Evolutionary conservation across 2,113 vertebrate genomes (phyloP).

Genomic region (Hystrix brachyura): DNA sequence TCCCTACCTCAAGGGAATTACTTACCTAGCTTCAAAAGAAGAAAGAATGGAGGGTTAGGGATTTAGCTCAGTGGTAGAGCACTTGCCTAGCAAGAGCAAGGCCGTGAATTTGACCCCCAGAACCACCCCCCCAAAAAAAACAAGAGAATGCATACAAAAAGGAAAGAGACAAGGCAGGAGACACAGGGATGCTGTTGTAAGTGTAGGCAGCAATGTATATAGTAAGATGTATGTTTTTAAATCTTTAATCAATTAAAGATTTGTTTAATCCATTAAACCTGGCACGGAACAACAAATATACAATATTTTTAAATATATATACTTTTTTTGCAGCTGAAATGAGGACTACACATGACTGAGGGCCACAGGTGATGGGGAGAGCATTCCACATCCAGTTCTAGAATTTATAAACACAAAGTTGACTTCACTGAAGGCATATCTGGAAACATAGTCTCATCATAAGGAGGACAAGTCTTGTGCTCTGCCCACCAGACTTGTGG

Average conservation of each 20-base stretch:
- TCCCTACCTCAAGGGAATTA: neutral
- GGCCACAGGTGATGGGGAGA: neutral
- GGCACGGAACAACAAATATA: neutral
- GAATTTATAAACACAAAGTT: neutral
- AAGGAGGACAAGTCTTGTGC: neutral
- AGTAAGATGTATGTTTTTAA: neutral
- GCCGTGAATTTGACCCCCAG: no score
- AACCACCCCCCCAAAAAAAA: neutral
- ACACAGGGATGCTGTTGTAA: neutral
- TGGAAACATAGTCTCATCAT: neutral
- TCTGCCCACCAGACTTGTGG: neutral
- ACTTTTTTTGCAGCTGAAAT: conserved; percentile 27
- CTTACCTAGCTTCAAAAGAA: neutral
- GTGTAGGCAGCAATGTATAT: neutral
- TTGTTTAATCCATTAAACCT: neutral
- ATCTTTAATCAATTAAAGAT: neutral
- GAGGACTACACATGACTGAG: neutral
- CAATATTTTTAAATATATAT: neutral
- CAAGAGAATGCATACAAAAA: neutral
- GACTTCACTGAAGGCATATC: neutral
- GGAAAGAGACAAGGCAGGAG: neutral
- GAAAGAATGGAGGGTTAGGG: no score
- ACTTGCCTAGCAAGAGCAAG: no score
- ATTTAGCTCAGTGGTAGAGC: no score
- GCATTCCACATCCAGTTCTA: neutral